Conservation (phyloP, 1,140 invertebrate genomes). For the Ganaspis sp. region DNA sequence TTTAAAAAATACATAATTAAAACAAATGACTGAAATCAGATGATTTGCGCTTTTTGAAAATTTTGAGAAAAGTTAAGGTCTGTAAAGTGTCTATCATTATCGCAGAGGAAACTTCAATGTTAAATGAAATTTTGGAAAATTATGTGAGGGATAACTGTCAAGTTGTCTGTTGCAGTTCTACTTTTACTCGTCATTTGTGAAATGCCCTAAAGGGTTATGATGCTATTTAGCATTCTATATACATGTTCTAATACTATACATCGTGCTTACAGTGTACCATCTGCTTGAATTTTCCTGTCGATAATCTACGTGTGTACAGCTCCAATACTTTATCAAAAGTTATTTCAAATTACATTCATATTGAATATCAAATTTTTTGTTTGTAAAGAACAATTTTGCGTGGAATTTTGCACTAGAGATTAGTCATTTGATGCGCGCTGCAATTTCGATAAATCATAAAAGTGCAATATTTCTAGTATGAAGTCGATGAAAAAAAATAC, state of each 20-base stretch:
- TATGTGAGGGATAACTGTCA: not conserved
- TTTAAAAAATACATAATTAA: too few relatives aligned
- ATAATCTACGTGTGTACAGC: not conserved
- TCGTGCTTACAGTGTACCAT: not conserved
- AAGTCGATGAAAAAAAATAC: not conserved
- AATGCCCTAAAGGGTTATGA: constrained; percentile 28
- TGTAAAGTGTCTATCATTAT: too few relatives aligned
- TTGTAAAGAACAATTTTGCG: not conserved
- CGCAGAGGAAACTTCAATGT: not conserved
- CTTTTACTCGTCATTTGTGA: constrained; percentile 5
- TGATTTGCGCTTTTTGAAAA: too few relatives aligned
- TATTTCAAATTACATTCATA: not conserved
- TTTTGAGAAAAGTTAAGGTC: too few relatives aligned
- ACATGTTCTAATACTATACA: constrained; percentile 19
- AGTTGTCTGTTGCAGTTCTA: constrained; percentile 11
- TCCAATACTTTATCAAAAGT: not conserved
- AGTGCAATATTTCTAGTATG: too few relatives aligned
- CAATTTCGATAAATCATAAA: not conserved
- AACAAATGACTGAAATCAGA: too few relatives aligned
- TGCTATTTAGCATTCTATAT: constrained; percentile 11
- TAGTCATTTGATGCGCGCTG: not conserved
- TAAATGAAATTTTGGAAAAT: constrained; percentile 39
- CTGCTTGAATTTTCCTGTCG: not conserved
- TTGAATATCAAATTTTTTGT: not conserved
- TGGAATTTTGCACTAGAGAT: not conserved